Evolutionary conservation across 2,797 vertebrate species (phyloP).

Genomic region (Tokudaia tokunoshimensis): DNA sequence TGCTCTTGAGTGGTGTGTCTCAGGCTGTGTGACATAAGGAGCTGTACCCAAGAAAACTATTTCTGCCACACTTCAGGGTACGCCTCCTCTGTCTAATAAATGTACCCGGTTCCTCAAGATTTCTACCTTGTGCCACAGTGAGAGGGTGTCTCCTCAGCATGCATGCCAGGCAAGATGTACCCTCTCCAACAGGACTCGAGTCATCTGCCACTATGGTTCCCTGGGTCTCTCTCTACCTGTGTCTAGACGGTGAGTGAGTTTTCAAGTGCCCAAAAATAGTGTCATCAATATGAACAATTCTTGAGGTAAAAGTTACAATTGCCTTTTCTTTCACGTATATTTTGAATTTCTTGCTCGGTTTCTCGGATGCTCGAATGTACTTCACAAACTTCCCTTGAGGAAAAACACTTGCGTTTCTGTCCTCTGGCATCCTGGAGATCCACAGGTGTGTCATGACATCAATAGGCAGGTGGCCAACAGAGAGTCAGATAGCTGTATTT

Average conservation of each 20-base stretch:
- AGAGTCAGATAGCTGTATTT: not conserved
- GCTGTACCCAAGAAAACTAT: not conserved
- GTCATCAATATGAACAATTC: not conserved
- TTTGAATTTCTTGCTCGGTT: not conserved
- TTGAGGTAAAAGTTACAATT: not conserved
- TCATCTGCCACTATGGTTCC: not conserved
- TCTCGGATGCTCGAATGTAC: not conserved
- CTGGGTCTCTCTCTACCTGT: not conserved
- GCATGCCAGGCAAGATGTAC: rapidly evolving
- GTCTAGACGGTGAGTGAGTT: not conserved
- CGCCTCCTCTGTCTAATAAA: not conserved
- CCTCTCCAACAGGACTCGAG: not conserved
- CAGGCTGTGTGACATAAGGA: not conserved
- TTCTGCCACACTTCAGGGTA: not conserved
- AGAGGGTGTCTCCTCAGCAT: not conserved
- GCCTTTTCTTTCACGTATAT: not conserved
- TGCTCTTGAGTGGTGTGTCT: not conserved
- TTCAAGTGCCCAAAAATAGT: not conserved
- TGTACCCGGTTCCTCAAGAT: not conserved
- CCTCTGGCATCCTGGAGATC: not conserved
- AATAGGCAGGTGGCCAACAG: slow-evolving; percentile 32
- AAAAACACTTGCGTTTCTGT: not conserved
- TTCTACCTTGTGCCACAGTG: not conserved
- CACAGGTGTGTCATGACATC: not conserved
- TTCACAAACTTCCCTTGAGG: not conserved